These are phyloP conservation scores for Gari tellinella DNA, from an alignment of 2,888 invertebrate species.

Conservation along the genomic window DNA sequence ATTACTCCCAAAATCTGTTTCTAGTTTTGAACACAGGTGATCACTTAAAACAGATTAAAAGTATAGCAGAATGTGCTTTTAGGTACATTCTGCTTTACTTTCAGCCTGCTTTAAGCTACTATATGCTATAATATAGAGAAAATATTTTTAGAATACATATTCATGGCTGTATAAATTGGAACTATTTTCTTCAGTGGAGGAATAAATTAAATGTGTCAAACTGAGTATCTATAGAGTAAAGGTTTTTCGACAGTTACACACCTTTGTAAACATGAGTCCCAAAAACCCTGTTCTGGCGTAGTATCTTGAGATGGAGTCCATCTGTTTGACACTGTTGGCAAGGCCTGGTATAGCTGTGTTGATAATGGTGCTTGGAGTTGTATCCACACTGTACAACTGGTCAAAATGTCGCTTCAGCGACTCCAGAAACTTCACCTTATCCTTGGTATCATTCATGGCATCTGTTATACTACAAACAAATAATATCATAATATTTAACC, in stretches of 20 bases:
- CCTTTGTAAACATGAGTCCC: constrained; percentile 83
- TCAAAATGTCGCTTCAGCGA: constrained; percentile 82
- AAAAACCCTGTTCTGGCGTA: constrained; percentile 83
- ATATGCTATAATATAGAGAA: too few relatives aligned
- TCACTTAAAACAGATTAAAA: too few relatives aligned
- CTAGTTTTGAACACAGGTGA: too few relatives aligned
- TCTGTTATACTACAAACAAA: constrained; percentile 82
- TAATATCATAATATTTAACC: background rate
- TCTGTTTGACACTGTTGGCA: constrained; percentile 82
- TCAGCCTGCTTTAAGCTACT: too few relatives aligned
- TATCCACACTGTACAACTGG: constrained; percentile 79
- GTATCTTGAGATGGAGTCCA: constrained; percentile 83
- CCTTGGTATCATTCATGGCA: constrained; percentile 84
- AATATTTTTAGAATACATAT: too few relatives aligned
- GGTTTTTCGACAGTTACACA: constrained; percentile 42
- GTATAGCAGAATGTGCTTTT: too few relatives aligned
- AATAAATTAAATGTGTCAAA: too few relatives aligned
- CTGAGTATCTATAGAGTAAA: too few relatives aligned
- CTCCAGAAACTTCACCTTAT: constrained; percentile 84
- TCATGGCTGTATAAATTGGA: too few relatives aligned
- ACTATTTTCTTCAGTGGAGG: too few relatives aligned
- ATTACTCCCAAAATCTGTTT: too few relatives aligned
- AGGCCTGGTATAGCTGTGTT: constrained; percentile 82
- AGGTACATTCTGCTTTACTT: too few relatives aligned
- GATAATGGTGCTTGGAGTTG: constrained; percentile 81